A percentile compares a stretch with the other conserved stretches of the same genome.
Conservation (phyloP, 2,888 invertebrate species). For the Silvanus unidentatus region DNA sequence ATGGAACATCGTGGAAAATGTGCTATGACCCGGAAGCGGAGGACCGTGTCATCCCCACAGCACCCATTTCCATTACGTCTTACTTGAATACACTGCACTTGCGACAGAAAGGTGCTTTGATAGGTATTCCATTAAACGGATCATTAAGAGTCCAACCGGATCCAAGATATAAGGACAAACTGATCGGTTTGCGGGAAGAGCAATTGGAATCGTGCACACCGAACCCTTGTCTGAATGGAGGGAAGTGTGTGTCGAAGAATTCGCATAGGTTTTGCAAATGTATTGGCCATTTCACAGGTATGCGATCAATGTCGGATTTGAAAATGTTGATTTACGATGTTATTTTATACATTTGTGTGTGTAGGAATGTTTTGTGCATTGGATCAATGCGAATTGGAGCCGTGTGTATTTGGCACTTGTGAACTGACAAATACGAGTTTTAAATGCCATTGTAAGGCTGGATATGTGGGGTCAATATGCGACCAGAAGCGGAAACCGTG, state of each 20-base stretch:
- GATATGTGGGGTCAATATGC: constrained; percentile 63
- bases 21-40: constrained; percentile 47
- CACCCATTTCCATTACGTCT: constrained; percentile 58
- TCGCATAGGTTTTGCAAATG: constrained; percentile 62
- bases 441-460: constrained; percentile 61
- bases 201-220: constrained; percentile 64
- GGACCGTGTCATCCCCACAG: constrained; percentile 36
- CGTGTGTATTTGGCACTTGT: constrained; percentile 63
- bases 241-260: constrained; percentile 59
- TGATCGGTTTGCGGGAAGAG: constrained; percentile 55
- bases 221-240: constrained; percentile 67
- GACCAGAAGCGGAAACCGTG: constrained; percentile 65
- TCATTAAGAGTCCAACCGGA: constrained; percentile 58
- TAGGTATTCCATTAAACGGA: constrained; percentile 56
- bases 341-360: neutral
- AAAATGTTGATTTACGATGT: neutral
- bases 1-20: constrained; percentile 64
- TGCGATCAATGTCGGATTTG: constrained; percentile 19
- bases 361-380: constrained; percentile 70
- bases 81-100: constrained; percentile 62
- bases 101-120: constrained; percentile 48
- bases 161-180: constrained; percentile 58
- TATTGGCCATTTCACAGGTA: constrained; percentile 66
- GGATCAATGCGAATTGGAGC: constrained; percentile 67
- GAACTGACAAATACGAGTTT: constrained; percentile 49